Base-by-base conservation (phyloP, 2,888 invertebrate genomes). In the Torymus texanus region DNA sequence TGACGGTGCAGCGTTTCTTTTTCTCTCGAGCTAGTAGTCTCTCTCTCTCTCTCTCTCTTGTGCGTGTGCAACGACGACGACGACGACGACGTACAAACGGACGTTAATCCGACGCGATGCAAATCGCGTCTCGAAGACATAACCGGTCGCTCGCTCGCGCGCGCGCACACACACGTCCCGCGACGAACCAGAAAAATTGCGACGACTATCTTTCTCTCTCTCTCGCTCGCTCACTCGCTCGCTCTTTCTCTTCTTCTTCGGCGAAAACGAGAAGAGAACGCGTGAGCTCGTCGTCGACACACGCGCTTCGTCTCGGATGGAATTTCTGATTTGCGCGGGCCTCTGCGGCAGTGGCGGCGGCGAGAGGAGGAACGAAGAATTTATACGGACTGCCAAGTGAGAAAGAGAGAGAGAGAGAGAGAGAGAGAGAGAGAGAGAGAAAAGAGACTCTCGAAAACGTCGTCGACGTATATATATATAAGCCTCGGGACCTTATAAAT, bases 61-160 rank as follows among this genome's bases (percentile, higher is more conserved):
- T 21, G 67, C 55, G 61, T 24, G 50, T 62, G 62, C 13, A 16
- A n/a, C 61, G 58, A 73, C 82, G 81, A 83, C 81, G 82, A 76
- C 10, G 3, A n/a, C n/a, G n/a, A 50, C 14, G 4, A n/a, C 61
- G 76, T 78, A 82, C 81, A 81, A 83, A 81, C 73, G 80, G 83
- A 84, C 83, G 83, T 83, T 85, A 85, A 85, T 85, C 85, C 84
- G 83, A 83, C 84, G 82, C 83, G 85, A 84, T 84, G 84, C 83
- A 84, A 85, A 85, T 85, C 84, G 84, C 83, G 80, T 80, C 81
- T 79, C 79, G 77, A 83, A 83, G 81, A 83, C 82, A 82, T 80
- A 84, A 84, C 83, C 83, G 84, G 84, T 84, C 84, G 83, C 67
- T 16, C 61, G 53, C n/a, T 84, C 84, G 83, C 67, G 16, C 61